Evolutionary conservation across 2,888 invertebrate genomes (phyloP), one percentile per base, ranked within the genome.

Genomic region (Mythimna ferrago): DNA sequence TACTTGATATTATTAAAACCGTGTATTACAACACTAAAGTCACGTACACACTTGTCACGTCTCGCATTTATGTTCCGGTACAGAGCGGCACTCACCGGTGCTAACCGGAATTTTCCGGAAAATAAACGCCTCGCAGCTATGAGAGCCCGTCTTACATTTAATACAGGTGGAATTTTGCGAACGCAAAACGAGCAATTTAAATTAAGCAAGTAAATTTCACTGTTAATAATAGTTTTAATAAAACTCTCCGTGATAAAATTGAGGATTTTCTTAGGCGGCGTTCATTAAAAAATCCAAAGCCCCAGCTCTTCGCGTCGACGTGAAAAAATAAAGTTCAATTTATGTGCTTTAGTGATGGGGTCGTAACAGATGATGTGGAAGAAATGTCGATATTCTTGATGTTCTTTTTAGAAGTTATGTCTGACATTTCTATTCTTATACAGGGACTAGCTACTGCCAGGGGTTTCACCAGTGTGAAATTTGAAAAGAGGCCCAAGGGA

Each of bases 41-140:
- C 89, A 89, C 90, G 89, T 89, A 83, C 84, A 83, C 78, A 88
- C 86, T 85, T 81, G 85, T 87, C 88, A 89, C 89, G 89, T 87
- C 26, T 78, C 78, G 61, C 77, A 67, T 84, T 85, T 85, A 83
- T 80, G 86, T 86, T 82, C 75, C 71, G 67, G 81, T 78, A 79
- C 75, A 69, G 78, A 76, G 82, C 80, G 78, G 81, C 71, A 73
- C 80, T 76, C 80, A 82, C 82, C 80, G 73, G 83, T 76, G 77
- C 71, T 67, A 74, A 77, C 76, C 58, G 83, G 85, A 85, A 89
- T 89, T 88, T 87, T 86, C 86, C 85, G 78, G 86, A 84, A 86
- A 83, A 86, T 89, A 88, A 88, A 88, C 89, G 86, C 77, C 76
- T 82, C 83, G n/a, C 74, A 79, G 84, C 84, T 75, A 81, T 83